These are phyloP conservation scores for Nymphalis c-album DNA, from an alignment of 2,888 invertebrate species.

Conservation along the genomic window DNA sequence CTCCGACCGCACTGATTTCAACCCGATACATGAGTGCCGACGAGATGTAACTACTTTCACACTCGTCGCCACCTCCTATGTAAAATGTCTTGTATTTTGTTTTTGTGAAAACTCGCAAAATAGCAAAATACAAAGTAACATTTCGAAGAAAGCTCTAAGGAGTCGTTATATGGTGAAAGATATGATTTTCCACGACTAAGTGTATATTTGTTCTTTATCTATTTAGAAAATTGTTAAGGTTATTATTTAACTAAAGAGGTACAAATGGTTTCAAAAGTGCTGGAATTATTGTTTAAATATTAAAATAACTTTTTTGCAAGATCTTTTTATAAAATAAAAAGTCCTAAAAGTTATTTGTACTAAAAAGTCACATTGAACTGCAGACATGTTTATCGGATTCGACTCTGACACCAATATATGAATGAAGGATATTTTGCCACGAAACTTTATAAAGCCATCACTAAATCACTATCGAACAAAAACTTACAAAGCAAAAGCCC, in stretches of 20 bases:
- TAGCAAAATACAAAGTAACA: slow-evolving; percentile 10
- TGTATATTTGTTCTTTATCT: background rate
- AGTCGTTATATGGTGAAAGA: background rate
- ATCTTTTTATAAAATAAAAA: too few species aligned
- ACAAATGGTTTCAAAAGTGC: too few species aligned
- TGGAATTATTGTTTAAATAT: too few species aligned
- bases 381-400: slow-evolving; percentile 26
- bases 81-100: slow-evolving; percentile 8
- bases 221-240: background rate
- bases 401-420: slow-evolving; percentile 12
- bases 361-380: slow-evolving; percentile 10
- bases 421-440: slow-evolving; percentile 21
- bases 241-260: too few species aligned
- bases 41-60: slow-evolving; percentile 4
- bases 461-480: slow-evolving; percentile 42
- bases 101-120: background rate
- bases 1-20: slow-evolving; percentile 18
- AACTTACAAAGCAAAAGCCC: slow-evolving; percentile 43
- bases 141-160: slow-evolving; percentile 1
- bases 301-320: too few species aligned
- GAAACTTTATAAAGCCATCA: slow-evolving; percentile 37
- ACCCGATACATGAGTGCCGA: slow-evolving; percentile 21
- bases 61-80: background rate
- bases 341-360: background rate
- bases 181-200: background rate